Conservation (phyloP, 2,113 vertebrate genomes). For the Scomber colias region DNA sequence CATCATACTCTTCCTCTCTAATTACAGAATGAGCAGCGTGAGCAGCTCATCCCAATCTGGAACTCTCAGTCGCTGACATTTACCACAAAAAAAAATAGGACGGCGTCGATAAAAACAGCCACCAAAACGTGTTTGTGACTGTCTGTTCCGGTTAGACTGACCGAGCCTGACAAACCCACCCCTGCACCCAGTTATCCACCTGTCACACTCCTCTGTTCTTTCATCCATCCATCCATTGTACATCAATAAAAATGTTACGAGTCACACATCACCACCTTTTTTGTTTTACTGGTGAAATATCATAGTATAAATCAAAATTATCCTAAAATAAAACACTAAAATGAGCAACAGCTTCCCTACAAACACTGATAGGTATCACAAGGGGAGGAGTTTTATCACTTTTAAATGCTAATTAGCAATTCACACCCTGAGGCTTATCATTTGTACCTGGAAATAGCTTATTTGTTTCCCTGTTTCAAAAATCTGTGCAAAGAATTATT, state of each 20-base stretch:
- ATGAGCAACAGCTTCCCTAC: background rate
- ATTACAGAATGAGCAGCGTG: slow-evolving; percentile 40
- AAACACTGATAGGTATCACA: background rate
- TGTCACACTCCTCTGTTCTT: background rate
- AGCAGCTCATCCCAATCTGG: slow-evolving; percentile 41
- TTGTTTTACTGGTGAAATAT: too few relatives aligned
- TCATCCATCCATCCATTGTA: background rate
- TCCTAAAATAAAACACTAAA: background rate
- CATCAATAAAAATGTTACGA: too few relatives aligned
- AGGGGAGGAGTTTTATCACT: background rate
- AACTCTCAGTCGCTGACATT: slow-evolving; percentile 46
- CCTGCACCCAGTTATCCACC: background rate
- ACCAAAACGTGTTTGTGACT: slow-evolving; percentile 12
- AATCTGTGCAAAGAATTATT: background rate
- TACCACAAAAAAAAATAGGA: slow-evolving; percentile 33
- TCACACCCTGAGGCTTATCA: background rate
- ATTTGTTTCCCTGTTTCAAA: slow-evolving; percentile 2
- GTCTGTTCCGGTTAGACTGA: slow-evolving; percentile 21
- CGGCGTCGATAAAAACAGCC: slow-evolving; percentile 3
- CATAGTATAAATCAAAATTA: background rate
- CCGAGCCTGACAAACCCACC: background rate
- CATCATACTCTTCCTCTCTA: slow-evolving; percentile 30
- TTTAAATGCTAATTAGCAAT: slow-evolving; percentile 1
- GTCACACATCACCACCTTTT: too few relatives aligned
- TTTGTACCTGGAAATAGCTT: background rate